These are phyloP conservation scores for Cephalopachus bancanus DNA, from an alignment of 2,797 vertebrate species.

Conservation along the genomic window DNA sequence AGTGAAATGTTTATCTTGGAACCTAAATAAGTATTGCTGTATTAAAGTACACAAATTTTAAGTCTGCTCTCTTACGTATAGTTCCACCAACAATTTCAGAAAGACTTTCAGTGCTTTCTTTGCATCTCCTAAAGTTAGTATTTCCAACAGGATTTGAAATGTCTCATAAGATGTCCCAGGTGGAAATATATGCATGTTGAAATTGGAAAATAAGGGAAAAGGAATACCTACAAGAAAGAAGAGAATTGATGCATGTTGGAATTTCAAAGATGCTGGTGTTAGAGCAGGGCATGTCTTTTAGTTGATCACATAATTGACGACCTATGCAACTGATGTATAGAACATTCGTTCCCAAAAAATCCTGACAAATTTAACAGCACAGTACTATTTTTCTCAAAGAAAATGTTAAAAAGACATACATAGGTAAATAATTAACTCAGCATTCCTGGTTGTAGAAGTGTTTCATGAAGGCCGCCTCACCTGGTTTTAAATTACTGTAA, in stretches of 20 bases:
- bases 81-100: neutral
- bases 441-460: neutral
- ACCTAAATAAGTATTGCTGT: neutral
- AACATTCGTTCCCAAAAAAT: neutral
- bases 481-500: neutral
- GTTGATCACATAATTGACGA: neutral
- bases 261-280: neutral
- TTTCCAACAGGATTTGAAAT: neutral
- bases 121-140: neutral
- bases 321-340: neutral
- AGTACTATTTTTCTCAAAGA: neutral
- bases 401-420: neutral
- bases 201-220: neutral
- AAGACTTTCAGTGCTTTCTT: neutral
- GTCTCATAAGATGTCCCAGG: neutral
- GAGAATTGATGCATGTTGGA: neutral
- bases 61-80: neutral
- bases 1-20: neutral
- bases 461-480: neutral
- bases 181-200: neutral
- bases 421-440: neutral
- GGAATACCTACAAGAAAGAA: conserved; percentile 1
- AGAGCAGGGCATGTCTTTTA: neutral
- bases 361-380: neutral
- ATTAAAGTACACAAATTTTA: neutral